These are phyloP conservation scores for Myzus persicae DNA, from an alignment of 1,140 invertebrate genomes.

Conservation along the genomic window DNA sequence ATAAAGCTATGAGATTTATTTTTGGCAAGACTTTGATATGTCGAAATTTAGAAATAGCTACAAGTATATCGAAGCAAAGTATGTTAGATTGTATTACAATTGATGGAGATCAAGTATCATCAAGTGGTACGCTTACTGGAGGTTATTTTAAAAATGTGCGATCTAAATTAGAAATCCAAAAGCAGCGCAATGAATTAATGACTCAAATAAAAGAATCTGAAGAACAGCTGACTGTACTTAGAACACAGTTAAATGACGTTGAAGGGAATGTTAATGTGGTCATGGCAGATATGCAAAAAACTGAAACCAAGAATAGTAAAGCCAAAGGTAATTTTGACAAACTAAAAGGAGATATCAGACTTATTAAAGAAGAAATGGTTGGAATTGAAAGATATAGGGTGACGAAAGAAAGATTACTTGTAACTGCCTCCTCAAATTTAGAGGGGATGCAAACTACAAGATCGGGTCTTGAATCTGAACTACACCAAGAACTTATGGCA, in stretches of 20 bases:
- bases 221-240: conserved; percentile 78
- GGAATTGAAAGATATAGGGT: conserved; percentile 88
- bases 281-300: conserved; percentile 96
- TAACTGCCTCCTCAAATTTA: conserved; percentile 89
- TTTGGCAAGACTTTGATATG: conserved; percentile 98
- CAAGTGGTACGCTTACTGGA: conserved; percentile 95
- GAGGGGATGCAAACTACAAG: conserved; percentile 96
- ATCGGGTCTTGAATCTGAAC: conserved; percentile 89
- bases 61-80: conserved; percentile 90
- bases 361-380: conserved; percentile 93
- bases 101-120: conserved; percentile 93
- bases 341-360: conserved; percentile 93
- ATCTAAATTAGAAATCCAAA: conserved; percentile 95
- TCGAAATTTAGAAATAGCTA: conserved; percentile 94
- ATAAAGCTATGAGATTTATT: conserved; percentile 93
- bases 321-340: conserved; percentile 97
- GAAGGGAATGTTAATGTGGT: conserved; percentile 91
- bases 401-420: conserved; percentile 90
- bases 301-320: conserved; percentile 96
- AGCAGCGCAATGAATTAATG: conserved; percentile 88
- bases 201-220: conserved; percentile 85
- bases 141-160: conserved; percentile 97
- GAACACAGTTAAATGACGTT: conserved; percentile 84
- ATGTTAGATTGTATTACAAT: conserved; percentile 97
- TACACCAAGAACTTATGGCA: conserved; percentile 87